Percentiles rank a stretch among this genome's conserved stretches.
phyloP scores from a whole-genome alignment of 2,888 invertebrate species.

The Ichneumon xanthorius region DNA sequence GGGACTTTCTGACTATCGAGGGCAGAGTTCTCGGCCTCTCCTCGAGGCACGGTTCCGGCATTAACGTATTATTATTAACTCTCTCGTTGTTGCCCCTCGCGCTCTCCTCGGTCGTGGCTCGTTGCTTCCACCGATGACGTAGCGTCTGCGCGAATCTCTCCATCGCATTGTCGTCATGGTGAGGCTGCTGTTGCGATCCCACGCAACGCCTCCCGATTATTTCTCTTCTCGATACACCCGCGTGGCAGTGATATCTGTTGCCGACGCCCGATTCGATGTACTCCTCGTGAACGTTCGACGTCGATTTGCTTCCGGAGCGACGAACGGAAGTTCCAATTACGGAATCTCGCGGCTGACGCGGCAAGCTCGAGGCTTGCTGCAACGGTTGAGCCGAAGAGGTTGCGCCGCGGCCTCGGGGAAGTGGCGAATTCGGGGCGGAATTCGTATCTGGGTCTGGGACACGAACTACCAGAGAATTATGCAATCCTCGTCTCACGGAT shows the following conservation, averaged over 20 bases:
- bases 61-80: conserved; percentile 54
- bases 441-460: conserved; percentile 79
- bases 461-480: conserved; percentile 74
- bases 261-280: conserved; percentile 47
- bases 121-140: conserved; percentile 70
- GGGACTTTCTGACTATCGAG: conserved; percentile 72
- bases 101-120: conserved; percentile 33
- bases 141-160: conserved; percentile 72
- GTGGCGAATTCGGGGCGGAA: conserved; percentile 74
- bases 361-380: conserved; percentile 43
- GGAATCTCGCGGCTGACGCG: conserved; percentile 48
- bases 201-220: conserved; percentile 66
- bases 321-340: conserved; percentile 48
- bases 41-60: conserved; percentile 54
- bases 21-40: conserved; percentile 79
- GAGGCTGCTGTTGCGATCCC: conserved; percentile 29
- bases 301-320: conserved; percentile 49
- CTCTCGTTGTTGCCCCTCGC: conserved; percentile 39
- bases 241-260: conserved; percentile 43
- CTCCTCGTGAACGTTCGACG: conserved; percentile 21
- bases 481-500: conserved; percentile 79
- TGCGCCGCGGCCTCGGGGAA: conserved; percentile 13
- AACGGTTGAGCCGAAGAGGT: conserved; percentile 41
- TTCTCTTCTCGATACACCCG: conserved; percentile 67
- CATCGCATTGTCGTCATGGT: conserved; percentile 70